Evolutionary conservation across 2,797 vertebrate species (phyloP), one percentile per base, ranked within the genome.

Genomic region (Enteromius fasciolatus): DNA sequence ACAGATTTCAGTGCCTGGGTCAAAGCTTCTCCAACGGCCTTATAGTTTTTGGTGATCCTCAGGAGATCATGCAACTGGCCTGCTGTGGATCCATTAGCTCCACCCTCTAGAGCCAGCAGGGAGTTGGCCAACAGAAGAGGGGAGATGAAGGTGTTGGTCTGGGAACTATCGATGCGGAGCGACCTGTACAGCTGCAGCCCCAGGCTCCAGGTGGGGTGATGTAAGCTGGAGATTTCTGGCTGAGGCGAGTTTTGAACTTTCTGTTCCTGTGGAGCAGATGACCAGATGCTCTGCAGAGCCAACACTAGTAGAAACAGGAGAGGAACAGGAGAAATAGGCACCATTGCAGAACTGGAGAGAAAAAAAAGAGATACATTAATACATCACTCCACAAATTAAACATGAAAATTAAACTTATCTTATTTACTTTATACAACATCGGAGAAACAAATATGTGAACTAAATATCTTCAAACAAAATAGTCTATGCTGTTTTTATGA

Each of bases 201-300:
- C 77, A 95, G 86, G 41, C 87, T 80, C 92, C 93, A 94, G 91
- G 86, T 93, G 5, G 90, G 87, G 86, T 92, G 91, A 74, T 73
- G 83, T 39, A 87, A 80, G 86, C 54, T 83, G 48, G 20, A 88
- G 88, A 0, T 76, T 78, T 64, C 84, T 75, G 86, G 85, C 76
- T 88, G 83, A 50, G 88, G 8, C 31, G 86, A 57, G 25, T 33
- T 78, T 33, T 86, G 15, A 1, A 72, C 80, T 25, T 44, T 28
- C 0, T 68, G 69, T 54, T 82, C 61, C 59, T 82, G 68, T 33
- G 74, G 57, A 46, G 57, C 46, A 36, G 78, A 80, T 25, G 84
- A 78, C 46, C 70, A 3, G 88, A 85, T 28, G 41, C 85, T 83
- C 52, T 77, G 86, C 44, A 91, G 75, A 31, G 85, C 81, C 79